Percentiles rank a stretch among this genome's conserved stretches.
Conservation (phyloP, 53 echinoderm and acorn worm genomes). For the Paelopatides confundens region DNA sequence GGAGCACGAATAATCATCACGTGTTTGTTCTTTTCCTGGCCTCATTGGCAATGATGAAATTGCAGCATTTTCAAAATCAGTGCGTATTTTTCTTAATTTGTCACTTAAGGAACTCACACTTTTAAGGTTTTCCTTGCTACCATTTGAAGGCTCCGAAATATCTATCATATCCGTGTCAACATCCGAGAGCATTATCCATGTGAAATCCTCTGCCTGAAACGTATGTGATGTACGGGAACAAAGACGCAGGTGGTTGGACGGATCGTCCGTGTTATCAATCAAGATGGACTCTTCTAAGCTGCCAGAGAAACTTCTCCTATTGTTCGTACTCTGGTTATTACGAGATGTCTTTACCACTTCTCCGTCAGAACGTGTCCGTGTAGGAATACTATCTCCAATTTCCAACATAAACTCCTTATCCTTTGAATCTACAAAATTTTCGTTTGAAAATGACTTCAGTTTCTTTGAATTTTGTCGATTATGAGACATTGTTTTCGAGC, state of each 20-base stretch:
- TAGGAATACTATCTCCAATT: background rate
- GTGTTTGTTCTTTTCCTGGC: no score
- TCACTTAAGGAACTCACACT: background rate
- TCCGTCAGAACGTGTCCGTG: background rate
- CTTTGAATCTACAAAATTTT: background rate
- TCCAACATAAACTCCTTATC: background rate
- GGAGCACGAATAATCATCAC: no score
- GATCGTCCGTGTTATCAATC: background rate
- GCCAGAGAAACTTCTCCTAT: background rate
- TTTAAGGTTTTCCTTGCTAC: background rate
- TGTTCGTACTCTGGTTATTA: background rate
- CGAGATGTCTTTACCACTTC: background rate
- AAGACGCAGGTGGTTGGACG: background rate
- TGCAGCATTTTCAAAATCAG: background rate
- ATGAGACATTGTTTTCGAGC: background rate
- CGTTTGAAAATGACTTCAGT: constrained; percentile 4
- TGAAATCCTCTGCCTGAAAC: background rate
- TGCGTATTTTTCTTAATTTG: background rate
- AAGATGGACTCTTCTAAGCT: background rate
- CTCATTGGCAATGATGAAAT: background rate
- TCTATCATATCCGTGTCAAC: background rate
- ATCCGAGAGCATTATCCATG: background rate
- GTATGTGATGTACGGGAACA: no score
- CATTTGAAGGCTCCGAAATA: background rate
- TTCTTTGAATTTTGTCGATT: background rate